Base-by-base conservation (phyloP, 2,888 invertebrate genomes). In the Tuberolachnus salignus region DNA sequence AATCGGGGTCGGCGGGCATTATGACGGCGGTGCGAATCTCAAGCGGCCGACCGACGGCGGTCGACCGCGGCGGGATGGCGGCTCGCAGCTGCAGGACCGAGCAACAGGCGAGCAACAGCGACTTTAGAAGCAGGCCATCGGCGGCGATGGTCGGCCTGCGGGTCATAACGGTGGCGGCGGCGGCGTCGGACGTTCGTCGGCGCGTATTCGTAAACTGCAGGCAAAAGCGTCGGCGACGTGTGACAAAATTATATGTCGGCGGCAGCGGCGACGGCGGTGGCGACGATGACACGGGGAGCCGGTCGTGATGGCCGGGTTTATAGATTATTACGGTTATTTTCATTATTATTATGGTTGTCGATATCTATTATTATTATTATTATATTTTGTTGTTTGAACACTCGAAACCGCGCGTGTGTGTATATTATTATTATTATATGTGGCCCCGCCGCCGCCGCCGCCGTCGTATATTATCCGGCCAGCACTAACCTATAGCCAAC, bases 1-100 rank as follows among this genome's bases (percentile, higher is more conserved):
- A 84, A 21, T 19, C 51, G 23, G 74, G 19, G 49, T 72, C 73
- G 72, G 57, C 66, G 11, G 83, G 83, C 53, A 83, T 81, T n/a
- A 83, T 80, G 26, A 83, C 83, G 42, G 82, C 83, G 26, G 81
- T 82, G 51, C 81, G 80, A 49, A 83, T 75, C 57, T 80, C 81
- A 49, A 80, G n/a, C 34, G 34, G 49, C 6, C 59, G 42, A 4
- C 42, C 23, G 42, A 9, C n/a, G 14, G 51, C 57, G 19, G 49
- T 14, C 57, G 10, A 34, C 21, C 11, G 1, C 11, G 72, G 51
- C 16, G 23, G 21, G 14, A 46, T 13, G 13, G 14, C 49, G 49
- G 19, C 14, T 1, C 19, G 2, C 16, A 26, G 19, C 61, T 19
- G 11, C 34, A n/a, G 3, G 19, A n/a, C 9, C 23, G 26, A n/a